phyloP scores from a whole-genome alignment of 2,113 vertebrate genomes.

The Columbina picui region DNA sequence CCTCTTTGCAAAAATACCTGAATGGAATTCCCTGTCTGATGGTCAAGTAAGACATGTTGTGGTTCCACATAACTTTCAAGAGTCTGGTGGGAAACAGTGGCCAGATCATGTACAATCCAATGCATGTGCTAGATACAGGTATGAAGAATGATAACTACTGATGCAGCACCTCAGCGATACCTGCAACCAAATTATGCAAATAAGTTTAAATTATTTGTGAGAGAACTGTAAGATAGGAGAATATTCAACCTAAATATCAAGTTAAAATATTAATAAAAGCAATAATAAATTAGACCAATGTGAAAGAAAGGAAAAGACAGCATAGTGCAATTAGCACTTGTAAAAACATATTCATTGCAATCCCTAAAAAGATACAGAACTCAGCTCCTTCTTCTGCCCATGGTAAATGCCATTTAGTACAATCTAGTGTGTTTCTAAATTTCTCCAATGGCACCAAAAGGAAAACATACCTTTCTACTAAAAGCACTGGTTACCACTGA shows the following conservation, averaged over 20 bases:
- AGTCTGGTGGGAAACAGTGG: background rate
- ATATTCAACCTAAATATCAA: background rate
- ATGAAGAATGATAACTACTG: background rate
- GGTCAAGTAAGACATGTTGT: background rate
- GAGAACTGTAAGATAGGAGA: background rate
- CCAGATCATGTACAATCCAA: background rate
- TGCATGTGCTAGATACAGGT: background rate
- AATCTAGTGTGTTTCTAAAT: background rate
- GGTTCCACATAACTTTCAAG: background rate
- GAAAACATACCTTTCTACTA: background rate
- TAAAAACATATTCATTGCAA: background rate
- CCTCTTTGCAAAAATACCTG: background rate
- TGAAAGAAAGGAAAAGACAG: background rate
- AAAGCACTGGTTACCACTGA: background rate
- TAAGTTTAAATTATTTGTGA: background rate
- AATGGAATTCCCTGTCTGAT: background rate
- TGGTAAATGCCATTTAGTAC: background rate
- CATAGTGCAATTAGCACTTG: background rate
- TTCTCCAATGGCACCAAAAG: background rate
- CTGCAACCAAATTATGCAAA: background rate
- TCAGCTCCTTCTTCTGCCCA: background rate
- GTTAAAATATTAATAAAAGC: background rate
- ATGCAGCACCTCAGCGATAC: background rate
- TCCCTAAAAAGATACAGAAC: background rate
- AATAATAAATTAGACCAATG: background rate